phyloP scores from a whole-genome alignment of 1,140 invertebrate genomes.

The Daktulosphaira vitifoliae region DNA sequence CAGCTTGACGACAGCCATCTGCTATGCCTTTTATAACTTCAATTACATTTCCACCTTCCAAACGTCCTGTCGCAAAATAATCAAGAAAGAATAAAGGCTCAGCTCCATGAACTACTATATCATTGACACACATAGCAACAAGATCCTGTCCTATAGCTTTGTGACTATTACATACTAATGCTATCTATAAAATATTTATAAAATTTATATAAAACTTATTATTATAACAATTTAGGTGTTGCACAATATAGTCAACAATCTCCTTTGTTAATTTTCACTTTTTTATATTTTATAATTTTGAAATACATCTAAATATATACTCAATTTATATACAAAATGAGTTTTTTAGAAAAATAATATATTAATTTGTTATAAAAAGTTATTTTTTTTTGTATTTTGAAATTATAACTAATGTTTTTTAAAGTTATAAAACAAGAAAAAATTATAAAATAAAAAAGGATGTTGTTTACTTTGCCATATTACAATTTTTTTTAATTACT shows the following conservation, averaged over 20 bases:
- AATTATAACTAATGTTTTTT: neutral
- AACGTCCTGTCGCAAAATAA: conserved; percentile 85
- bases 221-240: neutral
- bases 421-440: too few species aligned
- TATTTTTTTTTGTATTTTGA: too few species aligned
- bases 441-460: neutral
- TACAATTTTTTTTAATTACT: conserved; percentile 51
- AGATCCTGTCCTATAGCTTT: conserved; percentile 87
- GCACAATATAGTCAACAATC: too few species aligned
- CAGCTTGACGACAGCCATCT: conserved; percentile 74
- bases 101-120: conserved; percentile 87
- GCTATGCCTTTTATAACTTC: conserved; percentile 76
- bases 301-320: too few species aligned
- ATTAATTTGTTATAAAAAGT: too few species aligned
- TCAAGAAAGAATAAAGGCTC: conserved; percentile 93
- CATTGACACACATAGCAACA: conserved; percentile 97
- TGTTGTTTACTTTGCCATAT: conserved; percentile 35
- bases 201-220: neutral
- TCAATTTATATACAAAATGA: too few species aligned
- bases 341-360: too few species aligned
- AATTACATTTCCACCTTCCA: conserved; percentile 66
- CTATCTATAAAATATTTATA: conserved; percentile 54
- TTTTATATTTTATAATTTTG: too few species aligned
- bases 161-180: conserved; percentile 67
- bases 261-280: too few species aligned